Evolutionary conservation across 2,888 invertebrate genomes (phyloP).

Genomic region (Glaucopsyche alexis): DNA sequence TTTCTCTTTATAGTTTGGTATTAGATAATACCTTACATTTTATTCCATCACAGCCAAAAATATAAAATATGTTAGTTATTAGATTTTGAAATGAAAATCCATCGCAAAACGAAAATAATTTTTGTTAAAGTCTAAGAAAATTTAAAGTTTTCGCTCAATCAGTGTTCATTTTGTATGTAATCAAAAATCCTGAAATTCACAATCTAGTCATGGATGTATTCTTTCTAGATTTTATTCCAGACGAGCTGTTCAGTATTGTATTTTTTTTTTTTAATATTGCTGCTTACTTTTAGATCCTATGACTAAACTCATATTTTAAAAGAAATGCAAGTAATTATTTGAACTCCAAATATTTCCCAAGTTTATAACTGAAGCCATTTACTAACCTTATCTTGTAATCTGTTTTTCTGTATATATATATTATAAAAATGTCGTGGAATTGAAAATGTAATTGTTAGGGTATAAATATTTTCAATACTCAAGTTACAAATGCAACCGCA

Average conservation of each 20-base stretch:
- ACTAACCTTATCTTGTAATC: not conserved
- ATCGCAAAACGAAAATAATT: not conserved
- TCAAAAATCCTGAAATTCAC: not conserved
- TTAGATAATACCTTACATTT: not conserved
- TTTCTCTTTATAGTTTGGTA: not conserved
- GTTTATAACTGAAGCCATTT: not conserved
- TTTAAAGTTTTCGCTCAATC: not conserved
- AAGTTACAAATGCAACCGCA: not conserved
- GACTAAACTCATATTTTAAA: not conserved
- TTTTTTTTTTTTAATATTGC: too few relatives aligned
- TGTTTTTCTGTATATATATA: not conserved
- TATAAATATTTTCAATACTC: not conserved
- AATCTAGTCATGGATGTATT: not conserved
- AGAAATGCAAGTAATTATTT: not conserved
- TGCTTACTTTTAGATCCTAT: not conserved
- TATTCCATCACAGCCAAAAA: not conserved
- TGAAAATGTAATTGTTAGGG: constrained; percentile 11
- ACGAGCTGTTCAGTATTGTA: not conserved
- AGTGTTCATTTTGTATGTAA: not conserved
- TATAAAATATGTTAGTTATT: not conserved
- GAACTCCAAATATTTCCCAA: not conserved
- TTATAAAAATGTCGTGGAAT: constrained; percentile 22
- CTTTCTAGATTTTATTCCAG: not conserved
- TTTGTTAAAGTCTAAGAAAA: not conserved
- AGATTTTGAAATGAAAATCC: not conserved